A percentile compares a stretch with the other conserved stretches of the same genome.
Conservation (phyloP, 2,888 invertebrate species). For the Anaspis maculata region DNA sequence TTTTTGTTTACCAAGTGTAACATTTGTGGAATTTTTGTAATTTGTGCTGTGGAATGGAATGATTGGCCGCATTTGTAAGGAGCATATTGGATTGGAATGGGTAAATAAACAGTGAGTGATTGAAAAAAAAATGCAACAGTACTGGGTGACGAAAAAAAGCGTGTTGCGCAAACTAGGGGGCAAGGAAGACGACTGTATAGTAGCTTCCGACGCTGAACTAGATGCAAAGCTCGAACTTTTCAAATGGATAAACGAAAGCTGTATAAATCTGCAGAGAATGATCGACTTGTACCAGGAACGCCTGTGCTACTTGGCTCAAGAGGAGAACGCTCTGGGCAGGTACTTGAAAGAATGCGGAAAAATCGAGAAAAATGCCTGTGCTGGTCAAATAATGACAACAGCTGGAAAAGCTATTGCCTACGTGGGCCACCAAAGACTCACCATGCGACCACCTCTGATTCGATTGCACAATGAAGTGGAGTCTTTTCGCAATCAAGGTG, state of each 20-base stretch:
- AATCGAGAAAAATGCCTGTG: constrained; percentile 75
- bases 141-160: constrained; percentile 97
- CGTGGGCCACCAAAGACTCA: constrained; percentile 80
- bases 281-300: constrained; percentile 92
- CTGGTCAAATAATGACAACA: constrained; percentile 73
- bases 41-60: no score
- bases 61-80: no score
- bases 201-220: constrained; percentile 91
- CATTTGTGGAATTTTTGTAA: no score
- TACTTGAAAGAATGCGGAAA: constrained; percentile 92
- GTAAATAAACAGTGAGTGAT: background rate
- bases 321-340: constrained; percentile 85
- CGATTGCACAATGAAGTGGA: constrained; percentile 94
- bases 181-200: constrained; percentile 95
- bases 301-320: constrained; percentile 85
- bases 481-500: constrained; percentile 89
- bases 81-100: background rate
- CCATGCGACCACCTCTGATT: constrained; percentile 75
- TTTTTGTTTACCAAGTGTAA: no score
- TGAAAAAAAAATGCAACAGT: constrained; percentile 57
- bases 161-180: constrained; percentile 87
- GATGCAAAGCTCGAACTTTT: constrained; percentile 94
- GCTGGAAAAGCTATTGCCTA: constrained; percentile 66
- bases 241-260: constrained; percentile 86
- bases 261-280: constrained; percentile 75